Conservation (phyloP, 2,797 vertebrate genomes). For the Moxostoma hubbsi region DNA sequence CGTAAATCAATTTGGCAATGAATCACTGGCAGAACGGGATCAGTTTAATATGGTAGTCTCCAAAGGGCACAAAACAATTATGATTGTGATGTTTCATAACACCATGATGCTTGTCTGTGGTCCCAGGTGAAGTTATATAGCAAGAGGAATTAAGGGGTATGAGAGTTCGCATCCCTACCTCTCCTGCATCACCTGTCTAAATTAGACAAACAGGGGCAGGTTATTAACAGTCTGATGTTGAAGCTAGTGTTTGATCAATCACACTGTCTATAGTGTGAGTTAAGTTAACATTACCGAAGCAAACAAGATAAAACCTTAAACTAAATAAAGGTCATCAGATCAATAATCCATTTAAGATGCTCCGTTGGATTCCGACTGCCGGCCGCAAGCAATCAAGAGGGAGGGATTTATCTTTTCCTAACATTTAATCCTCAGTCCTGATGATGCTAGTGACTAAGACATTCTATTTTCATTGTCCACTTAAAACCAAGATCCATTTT, state of each 20-base stretch:
- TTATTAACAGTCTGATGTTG: conserved; percentile 69
- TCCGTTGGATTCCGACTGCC: conserved; percentile 70
- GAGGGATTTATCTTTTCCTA: conserved; percentile 75
- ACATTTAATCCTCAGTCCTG: conserved; percentile 59
- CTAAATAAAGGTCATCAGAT: conserved; percentile 78
- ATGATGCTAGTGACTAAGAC: conserved; percentile 48
- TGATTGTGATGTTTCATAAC: conserved; percentile 42
- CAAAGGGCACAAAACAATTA: conserved; percentile 47
- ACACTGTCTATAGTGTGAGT: conserved; percentile 62
- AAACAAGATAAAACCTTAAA: conserved; percentile 70
- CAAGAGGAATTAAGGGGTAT: neutral
- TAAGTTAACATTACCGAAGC: conserved; percentile 69
- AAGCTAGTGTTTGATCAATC: conserved; percentile 73
- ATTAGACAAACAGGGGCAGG: conserved; percentile 58
- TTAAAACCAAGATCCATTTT: conserved; percentile 57
- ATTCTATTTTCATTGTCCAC: conserved; percentile 69
- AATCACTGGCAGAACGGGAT: conserved; percentile 56
- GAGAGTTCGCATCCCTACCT: neutral
- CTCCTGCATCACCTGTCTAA: conserved; percentile 52
- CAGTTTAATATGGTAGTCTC: conserved; percentile 42
- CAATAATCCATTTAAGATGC: conserved; percentile 84
- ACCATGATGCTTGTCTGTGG: neutral
- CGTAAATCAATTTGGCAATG: conserved; percentile 59
- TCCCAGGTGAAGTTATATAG: neutral
- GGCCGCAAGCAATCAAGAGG: conserved; percentile 71